These are phyloP conservation scores for Phymanthus crucifer DNA, from an alignment of 92 coral and sea anemone species.

Conservation along the genomic window DNA sequence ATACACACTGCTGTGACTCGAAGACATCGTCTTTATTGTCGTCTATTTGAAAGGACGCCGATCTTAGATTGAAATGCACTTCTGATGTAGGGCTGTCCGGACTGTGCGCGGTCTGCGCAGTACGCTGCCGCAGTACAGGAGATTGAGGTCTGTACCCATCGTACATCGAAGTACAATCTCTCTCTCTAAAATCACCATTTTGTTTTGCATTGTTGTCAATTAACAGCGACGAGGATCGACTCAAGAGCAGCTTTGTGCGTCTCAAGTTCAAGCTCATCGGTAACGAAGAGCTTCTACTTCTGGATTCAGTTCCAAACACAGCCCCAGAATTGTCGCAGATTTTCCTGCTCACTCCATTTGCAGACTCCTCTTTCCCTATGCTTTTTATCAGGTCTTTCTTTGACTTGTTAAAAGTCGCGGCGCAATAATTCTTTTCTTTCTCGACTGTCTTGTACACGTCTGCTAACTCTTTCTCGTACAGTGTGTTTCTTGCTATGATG, in stretches of 20 bases:
- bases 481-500: constrained; percentile 6
- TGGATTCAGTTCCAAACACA: constrained; percentile 4
- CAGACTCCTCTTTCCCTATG: not conserved
- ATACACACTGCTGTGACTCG: not conserved
- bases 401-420: constrained; percentile 4
- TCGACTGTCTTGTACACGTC: constrained; percentile 18
- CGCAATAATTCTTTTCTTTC: constrained; percentile 11
- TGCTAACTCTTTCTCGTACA: constrained; percentile 27
- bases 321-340: not conserved
- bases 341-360: not conserved
- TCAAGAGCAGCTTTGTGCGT: not conserved
- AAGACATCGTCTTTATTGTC: constrained; percentile 15
- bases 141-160: not conserved
- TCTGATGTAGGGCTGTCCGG: constrained; percentile 5
- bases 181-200: not conserved
- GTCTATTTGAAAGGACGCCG: not conserved
- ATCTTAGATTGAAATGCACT: not conserved
- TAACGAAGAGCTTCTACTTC: constrained; percentile 21
- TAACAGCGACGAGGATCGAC: not conserved
- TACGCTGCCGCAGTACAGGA: not conserved
- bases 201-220: not conserved
- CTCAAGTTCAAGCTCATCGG: constrained; percentile 8
- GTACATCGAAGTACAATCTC: not conserved
- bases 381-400: constrained; percentile 12
- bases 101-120: not conserved